Percentiles rank a stretch among this genome's conserved stretches.
Conservation (phyloP, 1,140 invertebrate genomes). For the Gryon sp. region DNA sequence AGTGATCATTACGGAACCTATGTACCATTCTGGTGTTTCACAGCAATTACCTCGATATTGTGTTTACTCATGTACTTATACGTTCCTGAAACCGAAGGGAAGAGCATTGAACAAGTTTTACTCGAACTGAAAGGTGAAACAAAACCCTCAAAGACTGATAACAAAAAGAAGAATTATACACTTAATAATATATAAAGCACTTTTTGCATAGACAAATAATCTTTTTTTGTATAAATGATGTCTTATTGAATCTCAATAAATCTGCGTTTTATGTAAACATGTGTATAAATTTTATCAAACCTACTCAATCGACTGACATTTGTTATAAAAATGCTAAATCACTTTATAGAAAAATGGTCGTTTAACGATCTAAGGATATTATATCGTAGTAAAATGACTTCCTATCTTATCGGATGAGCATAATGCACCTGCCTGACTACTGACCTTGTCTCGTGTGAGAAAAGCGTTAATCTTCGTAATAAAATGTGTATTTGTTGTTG, state of each 20-base stretch:
- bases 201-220: background rate
- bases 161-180: background rate
- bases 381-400: conserved; percentile 27
- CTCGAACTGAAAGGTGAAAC: conserved; percentile 66
- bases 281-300: too few species aligned
- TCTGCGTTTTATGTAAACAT: too few species aligned
- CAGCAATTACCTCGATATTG: conserved; percentile 79
- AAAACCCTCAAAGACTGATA: conserved; percentile 26
- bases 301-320: too few species aligned
- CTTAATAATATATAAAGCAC: conserved; percentile 1
- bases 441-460: conserved; percentile 41
- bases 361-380: conserved; percentile 4
- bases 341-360: background rate
- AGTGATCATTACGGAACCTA: conserved; percentile 78
- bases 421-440: conserved; percentile 22
- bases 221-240: too few species aligned
- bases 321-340: too few species aligned
- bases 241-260: too few species aligned
- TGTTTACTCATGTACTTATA: conserved; percentile 80
- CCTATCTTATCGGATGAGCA: conserved; percentile 42
- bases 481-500: background rate
- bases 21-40: conserved; percentile 81
- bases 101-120: conserved; percentile 82
- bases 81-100: conserved; percentile 85
- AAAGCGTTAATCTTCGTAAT: conserved; percentile 27